Percentiles rank a stretch among this genome's conserved stretches.
phyloP scores from a whole-genome alignment of 2,888 invertebrate genomes.

The Cremastobaeus sp. region DNA sequence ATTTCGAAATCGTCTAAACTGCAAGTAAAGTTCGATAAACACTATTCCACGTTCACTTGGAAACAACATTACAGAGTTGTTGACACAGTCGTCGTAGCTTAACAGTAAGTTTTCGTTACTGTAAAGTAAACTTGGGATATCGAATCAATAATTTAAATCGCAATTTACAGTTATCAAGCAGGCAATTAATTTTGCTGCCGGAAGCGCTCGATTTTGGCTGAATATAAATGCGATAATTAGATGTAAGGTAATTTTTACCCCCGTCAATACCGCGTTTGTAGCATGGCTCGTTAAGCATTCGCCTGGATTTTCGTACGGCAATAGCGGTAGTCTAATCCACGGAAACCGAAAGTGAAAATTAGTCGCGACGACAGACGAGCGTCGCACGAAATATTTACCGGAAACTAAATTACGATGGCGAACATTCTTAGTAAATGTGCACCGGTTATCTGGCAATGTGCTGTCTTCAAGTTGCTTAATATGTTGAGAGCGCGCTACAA shows the following conservation, averaged over 20 bases:
- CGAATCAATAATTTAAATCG: constrained; percentile 36
- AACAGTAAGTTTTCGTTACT: constrained; percentile 26
- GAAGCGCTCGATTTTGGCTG: not conserved
- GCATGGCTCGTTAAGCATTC: constrained; percentile 1
- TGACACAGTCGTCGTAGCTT: constrained; percentile 40
- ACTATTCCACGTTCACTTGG: constrained; percentile 24
- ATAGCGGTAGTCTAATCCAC: constrained; percentile 16
- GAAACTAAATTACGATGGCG: constrained; percentile 4
- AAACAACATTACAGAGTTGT: constrained; percentile 29
- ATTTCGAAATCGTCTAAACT: constrained; percentile 35
- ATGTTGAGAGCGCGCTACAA: constrained; percentile 30
- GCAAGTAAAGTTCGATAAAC: constrained; percentile 35
- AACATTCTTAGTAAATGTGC: constrained; percentile 13
- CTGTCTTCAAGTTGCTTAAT: constrained; percentile 29
- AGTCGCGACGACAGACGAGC: constrained; percentile 1
- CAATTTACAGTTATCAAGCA: constrained; percentile 28
- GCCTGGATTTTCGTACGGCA: constrained; percentile 7
- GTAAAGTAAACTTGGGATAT: constrained; percentile 32
- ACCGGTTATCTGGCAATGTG: constrained; percentile 15
- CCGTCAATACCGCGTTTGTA: not conserved
- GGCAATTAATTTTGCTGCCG: constrained; percentile 1
- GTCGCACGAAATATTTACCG: constrained; percentile 11
- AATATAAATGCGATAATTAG: constrained; percentile 19
- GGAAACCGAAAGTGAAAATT: constrained; percentile 29
- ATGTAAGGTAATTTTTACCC: not conserved